These are phyloP conservation scores for Synergus umbraculus DNA, from an alignment of 2,888 invertebrate genomes.

Conservation along the genomic window DNA sequence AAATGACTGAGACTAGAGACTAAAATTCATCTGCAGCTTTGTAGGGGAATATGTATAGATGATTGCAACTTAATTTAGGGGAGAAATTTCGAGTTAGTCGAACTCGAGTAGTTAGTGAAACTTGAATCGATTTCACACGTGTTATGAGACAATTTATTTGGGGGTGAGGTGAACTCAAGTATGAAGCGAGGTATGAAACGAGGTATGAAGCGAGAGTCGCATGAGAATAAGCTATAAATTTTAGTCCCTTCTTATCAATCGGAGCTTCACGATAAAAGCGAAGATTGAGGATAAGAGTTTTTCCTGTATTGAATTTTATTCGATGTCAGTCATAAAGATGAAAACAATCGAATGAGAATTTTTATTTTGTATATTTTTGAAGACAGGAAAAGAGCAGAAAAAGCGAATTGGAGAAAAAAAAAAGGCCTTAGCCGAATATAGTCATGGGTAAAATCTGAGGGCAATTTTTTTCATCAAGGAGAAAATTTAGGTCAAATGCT, in stretches of 20 bases:
- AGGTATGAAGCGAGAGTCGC: conserved; percentile 31
- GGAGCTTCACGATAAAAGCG: conserved; percentile 21
- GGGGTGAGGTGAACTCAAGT: conserved; percentile 36
- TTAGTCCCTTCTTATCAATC: conserved; percentile 25
- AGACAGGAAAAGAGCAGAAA: neutral
- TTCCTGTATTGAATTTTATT: conserved; percentile 9
- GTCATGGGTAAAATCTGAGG: too few species aligned
- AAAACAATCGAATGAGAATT: conserved; percentile 8
- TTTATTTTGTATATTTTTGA: neutral
- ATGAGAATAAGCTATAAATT: conserved; percentile 36
- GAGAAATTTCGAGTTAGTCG: conserved; percentile 35
- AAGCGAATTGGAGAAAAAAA: neutral
- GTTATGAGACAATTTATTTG: conserved; percentile 41
- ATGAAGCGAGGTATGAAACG: conserved; percentile 6
- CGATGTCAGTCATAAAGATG: neutral
- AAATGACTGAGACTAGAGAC: conserved; percentile 5
- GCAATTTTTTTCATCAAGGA: too few species aligned
- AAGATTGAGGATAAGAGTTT: conserved; percentile 21
- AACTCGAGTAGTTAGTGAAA: conserved; percentile 38
- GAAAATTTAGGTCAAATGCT: neutral
- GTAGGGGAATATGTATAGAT: neutral
- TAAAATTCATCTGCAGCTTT: conserved; percentile 19
- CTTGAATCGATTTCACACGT: conserved; percentile 40
- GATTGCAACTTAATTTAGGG: conserved; percentile 37
- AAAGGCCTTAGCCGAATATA: neutral